Conservation (phyloP, 2,113 vertebrate species). For the Oplegnathus fasciatus region DNA sequence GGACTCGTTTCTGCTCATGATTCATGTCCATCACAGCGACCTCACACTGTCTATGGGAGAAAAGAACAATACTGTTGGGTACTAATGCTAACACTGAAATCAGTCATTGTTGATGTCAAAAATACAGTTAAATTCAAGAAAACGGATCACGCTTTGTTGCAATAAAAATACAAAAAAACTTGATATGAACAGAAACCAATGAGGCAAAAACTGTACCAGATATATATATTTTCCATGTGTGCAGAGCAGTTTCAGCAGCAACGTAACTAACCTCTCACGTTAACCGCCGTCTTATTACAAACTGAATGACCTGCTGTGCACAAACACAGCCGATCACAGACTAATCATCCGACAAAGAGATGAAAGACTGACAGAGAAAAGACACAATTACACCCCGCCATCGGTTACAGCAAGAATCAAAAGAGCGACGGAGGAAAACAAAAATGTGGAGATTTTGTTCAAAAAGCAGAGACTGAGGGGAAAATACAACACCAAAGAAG, state of each 20-base stretch:
- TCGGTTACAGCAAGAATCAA: background rate
- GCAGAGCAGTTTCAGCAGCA: background rate
- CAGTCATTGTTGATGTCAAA: background rate
- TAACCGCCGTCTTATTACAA: background rate
- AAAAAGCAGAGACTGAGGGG: background rate
- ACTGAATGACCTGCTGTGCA: conserved; percentile 6
- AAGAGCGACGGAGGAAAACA: background rate
- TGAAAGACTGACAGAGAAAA: conserved; percentile 16
- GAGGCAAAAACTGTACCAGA: background rate
- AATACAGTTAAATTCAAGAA: background rate
- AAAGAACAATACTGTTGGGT: no score
- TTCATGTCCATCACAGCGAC: no score
- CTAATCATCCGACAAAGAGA: conserved; percentile 22
- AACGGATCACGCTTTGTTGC: background rate
- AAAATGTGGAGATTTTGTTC: background rate
- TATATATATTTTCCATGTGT: background rate
- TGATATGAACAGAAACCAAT: background rate
- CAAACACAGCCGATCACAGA: background rate
- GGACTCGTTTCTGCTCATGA: background rate
- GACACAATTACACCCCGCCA: conserved; percentile 16
- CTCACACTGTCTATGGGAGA: no score
- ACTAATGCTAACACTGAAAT: background rate
- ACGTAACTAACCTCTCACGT: background rate
- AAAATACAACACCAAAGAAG: background rate
- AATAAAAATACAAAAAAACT: background rate